Percentiles rank a stretch among this genome's conserved stretches.
Conservation (phyloP, 2,113 vertebrate genomes). For the Bubo scandiacus region DNA sequence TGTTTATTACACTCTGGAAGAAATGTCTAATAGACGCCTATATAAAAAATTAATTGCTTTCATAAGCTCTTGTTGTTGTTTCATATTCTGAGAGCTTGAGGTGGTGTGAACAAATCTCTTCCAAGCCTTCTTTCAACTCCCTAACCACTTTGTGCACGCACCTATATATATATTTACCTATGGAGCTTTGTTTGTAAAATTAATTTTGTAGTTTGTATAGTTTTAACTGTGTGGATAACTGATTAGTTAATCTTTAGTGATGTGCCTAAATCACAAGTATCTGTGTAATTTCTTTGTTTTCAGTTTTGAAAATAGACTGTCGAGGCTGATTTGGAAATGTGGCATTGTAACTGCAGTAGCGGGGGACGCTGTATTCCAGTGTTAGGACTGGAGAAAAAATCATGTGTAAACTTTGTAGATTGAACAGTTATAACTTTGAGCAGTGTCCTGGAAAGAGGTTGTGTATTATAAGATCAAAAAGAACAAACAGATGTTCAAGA, state of each 20-base stretch:
- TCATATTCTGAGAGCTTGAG: background rate
- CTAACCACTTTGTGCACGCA: background rate
- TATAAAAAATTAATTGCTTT: background rate
- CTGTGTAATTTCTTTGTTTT: background rate
- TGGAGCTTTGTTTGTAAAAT: background rate
- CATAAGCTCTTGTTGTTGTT: background rate
- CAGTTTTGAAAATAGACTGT: background rate
- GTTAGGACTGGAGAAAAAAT: background rate
- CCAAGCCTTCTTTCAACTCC: background rate
- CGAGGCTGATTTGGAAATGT: background rate
- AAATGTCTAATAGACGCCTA: background rate
- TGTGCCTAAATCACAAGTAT: background rate
- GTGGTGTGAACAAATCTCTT: background rate
- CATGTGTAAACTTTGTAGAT: background rate
- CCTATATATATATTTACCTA: accelerated
- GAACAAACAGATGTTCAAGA: background rate
- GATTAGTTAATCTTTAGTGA: background rate
- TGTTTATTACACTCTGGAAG: background rate
- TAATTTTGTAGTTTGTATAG: background rate
- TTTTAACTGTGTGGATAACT: background rate
- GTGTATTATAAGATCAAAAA: background rate
- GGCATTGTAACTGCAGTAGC: background rate
- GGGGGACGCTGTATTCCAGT: background rate
- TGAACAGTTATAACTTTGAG: background rate
- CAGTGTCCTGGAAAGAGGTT: background rate